Conservation (phyloP, 2,797 vertebrate species). For the Chloroceryle amazona region DNA sequence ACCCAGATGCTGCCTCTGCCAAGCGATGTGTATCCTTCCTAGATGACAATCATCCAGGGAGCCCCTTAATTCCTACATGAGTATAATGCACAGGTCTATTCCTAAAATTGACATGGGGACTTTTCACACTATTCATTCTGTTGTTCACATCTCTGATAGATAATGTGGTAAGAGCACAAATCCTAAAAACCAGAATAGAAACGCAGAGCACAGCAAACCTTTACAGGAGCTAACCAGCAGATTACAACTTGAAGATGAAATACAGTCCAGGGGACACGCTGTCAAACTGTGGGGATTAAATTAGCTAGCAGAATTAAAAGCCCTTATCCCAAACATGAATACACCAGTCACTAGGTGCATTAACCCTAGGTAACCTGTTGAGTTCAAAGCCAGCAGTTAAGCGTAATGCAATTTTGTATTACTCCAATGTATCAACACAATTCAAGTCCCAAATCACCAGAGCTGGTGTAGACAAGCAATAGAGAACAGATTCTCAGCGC, state of each 20-base stretch:
- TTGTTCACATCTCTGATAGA: background rate
- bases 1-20: background rate
- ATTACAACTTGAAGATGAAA: slow-evolving; percentile 49
- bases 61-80: background rate
- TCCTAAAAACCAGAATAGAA: slow-evolving; percentile 23
- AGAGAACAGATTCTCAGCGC: background rate
- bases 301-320: slow-evolving; percentile 51
- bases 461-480: background rate
- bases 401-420: background rate
- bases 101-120: background rate
- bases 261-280: background rate
- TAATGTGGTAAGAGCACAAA: background rate
- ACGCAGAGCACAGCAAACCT: slow-evolving; percentile 36
- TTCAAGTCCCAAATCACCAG: background rate
- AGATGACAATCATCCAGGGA: background rate
- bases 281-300: slow-evolving; percentile 25
- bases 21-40: background rate
- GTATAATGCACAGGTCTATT: background rate
- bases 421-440: background rate
- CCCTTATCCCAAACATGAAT: background rate
- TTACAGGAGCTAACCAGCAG: slow-evolving; percentile 31
- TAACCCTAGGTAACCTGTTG: background rate
- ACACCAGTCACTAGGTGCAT: background rate
- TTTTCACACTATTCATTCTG: background rate
- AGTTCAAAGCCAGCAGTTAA: background rate